These are phyloP conservation scores for Petromus typicus DNA, from an alignment of 2,113 vertebrate species.

Conservation along the genomic window DNA sequence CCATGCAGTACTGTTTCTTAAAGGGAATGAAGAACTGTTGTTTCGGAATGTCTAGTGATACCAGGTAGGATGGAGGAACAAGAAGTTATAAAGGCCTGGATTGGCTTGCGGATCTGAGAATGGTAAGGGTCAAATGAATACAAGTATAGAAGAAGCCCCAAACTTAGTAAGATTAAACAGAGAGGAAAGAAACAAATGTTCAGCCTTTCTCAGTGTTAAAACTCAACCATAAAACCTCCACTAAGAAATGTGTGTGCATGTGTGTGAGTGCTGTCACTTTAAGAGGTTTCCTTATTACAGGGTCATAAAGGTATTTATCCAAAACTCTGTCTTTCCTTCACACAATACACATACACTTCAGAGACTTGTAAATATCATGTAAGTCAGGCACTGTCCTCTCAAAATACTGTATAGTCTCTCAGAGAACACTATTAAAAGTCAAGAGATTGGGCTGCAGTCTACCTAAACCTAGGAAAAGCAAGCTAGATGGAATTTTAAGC, in stretches of 20 bases:
- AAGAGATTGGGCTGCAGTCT: slow-evolving; percentile 17
- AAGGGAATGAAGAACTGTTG: neutral
- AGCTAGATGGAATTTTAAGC: slow-evolving; percentile 18
- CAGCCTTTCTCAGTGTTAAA: slow-evolving; percentile 32
- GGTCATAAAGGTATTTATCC: neutral
- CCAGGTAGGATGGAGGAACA: neutral
- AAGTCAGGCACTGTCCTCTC: neutral
- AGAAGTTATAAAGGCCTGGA: neutral
- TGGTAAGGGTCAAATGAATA: slow-evolving; percentile 29
- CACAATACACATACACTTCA: neutral
- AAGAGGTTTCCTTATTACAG: slow-evolving; percentile 5
- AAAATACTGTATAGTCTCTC: slow-evolving; percentile 11
- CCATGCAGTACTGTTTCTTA: neutral
- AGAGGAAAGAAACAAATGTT: slow-evolving; percentile 22
- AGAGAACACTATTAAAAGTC: neutral
- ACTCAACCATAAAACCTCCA: neutral
- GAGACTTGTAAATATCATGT: neutral
- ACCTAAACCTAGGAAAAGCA: slow-evolving; percentile 17
- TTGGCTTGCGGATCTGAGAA: neutral
- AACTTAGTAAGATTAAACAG: slow-evolving; percentile 23
- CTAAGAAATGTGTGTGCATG: neutral
- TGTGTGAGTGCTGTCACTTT: neutral
- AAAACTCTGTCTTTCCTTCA: neutral
- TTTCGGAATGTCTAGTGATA: slow-evolving; percentile 4
- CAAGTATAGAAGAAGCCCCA: neutral